Percentiles rank a stretch among this genome's conserved stretches.
These are phyloP conservation scores for Agelaius phoeniceus DNA, from an alignment of 2,113 vertebrate species.

Conservation along the genomic window DNA sequence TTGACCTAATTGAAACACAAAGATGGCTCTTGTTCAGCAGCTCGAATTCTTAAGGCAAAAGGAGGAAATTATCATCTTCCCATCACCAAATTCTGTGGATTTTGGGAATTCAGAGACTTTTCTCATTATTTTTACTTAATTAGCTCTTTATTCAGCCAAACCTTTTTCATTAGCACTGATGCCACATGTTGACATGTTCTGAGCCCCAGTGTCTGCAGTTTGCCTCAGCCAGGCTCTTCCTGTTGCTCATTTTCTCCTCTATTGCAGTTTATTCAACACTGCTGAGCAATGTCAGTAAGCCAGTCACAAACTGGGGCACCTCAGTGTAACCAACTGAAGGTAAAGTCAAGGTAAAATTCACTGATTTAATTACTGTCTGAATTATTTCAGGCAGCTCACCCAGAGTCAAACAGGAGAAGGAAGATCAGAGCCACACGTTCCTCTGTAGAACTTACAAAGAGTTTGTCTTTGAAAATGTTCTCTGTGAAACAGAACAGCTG, in stretches of 20 bases:
- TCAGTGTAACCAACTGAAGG: background rate
- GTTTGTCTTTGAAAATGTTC: background rate
- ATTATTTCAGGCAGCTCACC: background rate
- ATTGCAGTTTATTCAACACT: conserved; percentile 32
- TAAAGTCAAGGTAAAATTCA: background rate
- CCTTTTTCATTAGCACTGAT: background rate
- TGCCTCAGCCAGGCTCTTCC: background rate
- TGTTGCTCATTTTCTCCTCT: background rate
- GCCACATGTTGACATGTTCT: background rate
- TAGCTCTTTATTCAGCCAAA: background rate
- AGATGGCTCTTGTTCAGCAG: background rate
- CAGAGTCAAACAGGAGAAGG: background rate
- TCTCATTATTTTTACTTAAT: background rate
- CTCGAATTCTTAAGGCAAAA: background rate
- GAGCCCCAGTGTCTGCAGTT: background rate
- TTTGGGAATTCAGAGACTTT: background rate
- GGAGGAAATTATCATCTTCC: background rate
- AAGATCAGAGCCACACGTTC: background rate
- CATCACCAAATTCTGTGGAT: background rate
- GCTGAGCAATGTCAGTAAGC: background rate
- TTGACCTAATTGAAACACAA: background rate
- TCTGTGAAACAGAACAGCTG: background rate
- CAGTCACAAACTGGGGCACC: background rate
- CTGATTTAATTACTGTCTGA: background rate
- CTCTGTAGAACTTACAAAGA: background rate